phyloP scores from a whole-genome alignment of 2,113 vertebrate species.

The Condylura cristata region DNA sequence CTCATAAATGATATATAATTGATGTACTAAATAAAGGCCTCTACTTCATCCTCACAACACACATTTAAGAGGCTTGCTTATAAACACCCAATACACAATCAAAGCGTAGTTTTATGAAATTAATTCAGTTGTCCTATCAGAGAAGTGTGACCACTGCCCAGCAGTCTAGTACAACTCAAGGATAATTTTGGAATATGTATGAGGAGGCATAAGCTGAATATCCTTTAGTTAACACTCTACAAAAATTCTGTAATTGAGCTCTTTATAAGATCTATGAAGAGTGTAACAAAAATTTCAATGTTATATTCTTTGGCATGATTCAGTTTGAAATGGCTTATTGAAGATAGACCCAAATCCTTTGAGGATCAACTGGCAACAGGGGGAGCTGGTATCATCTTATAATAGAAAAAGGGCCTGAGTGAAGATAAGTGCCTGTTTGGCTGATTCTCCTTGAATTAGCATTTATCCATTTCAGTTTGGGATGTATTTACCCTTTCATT shows the following conservation, averaged over 20 bases:
- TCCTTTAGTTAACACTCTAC: background rate
- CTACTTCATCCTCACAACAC: background rate
- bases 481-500: background rate
- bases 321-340: background rate
- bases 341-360: background rate
- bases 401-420: background rate
- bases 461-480: background rate
- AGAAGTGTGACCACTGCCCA: background rate
- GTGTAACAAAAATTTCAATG: background rate
- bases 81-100: background rate
- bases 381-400: background rate
- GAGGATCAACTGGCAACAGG: background rate
- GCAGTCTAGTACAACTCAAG: background rate
- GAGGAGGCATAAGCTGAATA: background rate
- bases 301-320: background rate
- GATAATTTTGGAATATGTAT: background rate
- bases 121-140: background rate
- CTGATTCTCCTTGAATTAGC: background rate
- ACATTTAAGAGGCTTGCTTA: background rate
- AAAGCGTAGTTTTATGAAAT: background rate
- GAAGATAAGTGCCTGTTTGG: background rate
- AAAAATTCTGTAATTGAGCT: background rate
- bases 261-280: background rate
- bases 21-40: background rate
- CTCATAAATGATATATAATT: background rate